Conservation (phyloP, 2,113 vertebrate genomes). For the Micronycteris hirsuta region DNA sequence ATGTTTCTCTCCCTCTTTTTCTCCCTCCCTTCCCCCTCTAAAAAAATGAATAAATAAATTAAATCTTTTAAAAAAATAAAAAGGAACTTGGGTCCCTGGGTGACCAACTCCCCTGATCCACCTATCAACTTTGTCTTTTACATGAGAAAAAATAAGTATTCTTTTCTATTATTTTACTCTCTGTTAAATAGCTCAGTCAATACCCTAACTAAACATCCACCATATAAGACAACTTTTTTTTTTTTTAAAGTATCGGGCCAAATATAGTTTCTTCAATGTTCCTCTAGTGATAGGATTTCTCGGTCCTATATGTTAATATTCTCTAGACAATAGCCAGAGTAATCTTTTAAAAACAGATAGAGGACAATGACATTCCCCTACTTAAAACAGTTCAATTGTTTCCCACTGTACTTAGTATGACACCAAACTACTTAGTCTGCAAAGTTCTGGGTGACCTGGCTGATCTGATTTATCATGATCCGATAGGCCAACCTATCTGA, state of each 20-base stretch:
- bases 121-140: not conserved
- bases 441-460: not conserved
- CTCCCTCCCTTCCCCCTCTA: no score
- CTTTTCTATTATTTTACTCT: not conserved
- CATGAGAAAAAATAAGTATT: not conserved
- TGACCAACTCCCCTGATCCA: not conserved
- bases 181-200: not conserved
- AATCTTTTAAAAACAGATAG: not conserved
- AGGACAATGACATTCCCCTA: not conserved
- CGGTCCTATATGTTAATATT: not conserved
- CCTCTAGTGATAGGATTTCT: not conserved
- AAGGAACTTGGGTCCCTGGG: not conserved
- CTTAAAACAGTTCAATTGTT: not conserved
- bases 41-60: not conserved
- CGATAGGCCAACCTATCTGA: not conserved
- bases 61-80: not conserved
- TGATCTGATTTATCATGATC: not conserved
- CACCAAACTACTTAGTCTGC: not conserved
- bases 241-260: not conserved
- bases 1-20: no score
- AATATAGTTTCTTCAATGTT: not conserved
- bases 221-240: not conserved
- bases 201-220: not conserved
- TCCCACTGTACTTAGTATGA: not conserved
- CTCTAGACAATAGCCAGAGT: not conserved